Evolutionary conservation across 2,113 vertebrate genomes (phyloP).

Genomic region (Percopsis transmontana): DNA sequence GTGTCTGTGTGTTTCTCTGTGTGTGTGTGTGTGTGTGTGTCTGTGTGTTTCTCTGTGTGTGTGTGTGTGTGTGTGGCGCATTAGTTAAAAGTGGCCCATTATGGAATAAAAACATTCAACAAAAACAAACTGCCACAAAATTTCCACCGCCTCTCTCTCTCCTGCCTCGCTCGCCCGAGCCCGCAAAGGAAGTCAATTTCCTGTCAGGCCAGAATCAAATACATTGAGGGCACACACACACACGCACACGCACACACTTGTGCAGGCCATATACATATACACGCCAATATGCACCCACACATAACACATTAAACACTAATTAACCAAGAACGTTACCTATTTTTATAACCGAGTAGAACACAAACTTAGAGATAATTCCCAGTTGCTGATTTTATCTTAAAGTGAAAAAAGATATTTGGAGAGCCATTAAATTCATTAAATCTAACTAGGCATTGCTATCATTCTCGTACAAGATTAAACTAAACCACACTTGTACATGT

Average conservation of each 20-base stretch:
- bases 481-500: conserved; percentile 15
- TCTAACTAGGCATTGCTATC: conserved; percentile 60
- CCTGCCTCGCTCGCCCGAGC: conserved; percentile 31
- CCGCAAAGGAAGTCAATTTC: conserved; percentile 65
- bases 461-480: conserved; percentile 49
- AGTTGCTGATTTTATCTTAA: conserved; percentile 49
- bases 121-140: conserved; percentile 54
- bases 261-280: background rate
- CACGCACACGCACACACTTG: background rate
- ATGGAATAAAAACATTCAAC: conserved; percentile 46
- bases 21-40: background rate
- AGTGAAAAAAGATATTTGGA: conserved; percentile 37
- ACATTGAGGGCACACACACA: conserved; percentile 19
- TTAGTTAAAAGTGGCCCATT: conserved; percentile 53
- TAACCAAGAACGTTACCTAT: conserved; percentile 19
- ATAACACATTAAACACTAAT: conserved; percentile 16
- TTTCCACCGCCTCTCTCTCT: conserved; percentile 41
- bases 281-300: background rate
- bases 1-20: background rate
- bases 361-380: conserved; percentile 64
- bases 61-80: background rate
- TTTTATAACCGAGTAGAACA: conserved; percentile 53
- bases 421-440: conserved; percentile 63
- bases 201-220: conserved; percentile 66
- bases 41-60: background rate